A percentile compares a stretch with the other conserved stretches of the same genome.
Conservation (phyloP, 2,888 invertebrate genomes). For the Cremastinae sp. region DNA sequence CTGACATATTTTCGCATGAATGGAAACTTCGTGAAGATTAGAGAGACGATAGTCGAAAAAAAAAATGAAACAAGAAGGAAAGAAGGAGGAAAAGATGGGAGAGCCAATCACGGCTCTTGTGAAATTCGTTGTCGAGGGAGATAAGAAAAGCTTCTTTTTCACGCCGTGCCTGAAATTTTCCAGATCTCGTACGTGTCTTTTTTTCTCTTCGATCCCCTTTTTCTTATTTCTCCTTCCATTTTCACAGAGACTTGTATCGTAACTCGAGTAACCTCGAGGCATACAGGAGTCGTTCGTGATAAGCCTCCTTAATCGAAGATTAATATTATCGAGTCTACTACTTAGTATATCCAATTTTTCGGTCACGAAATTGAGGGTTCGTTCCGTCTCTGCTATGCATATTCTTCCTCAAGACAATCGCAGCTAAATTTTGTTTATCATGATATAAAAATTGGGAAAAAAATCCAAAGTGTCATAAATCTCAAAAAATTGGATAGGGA, state of each 20-base stretch:
- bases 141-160: slow-evolving; percentile 52
- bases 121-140: slow-evolving; percentile 45
- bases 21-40: slow-evolving; percentile 38
- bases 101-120: slow-evolving; percentile 27
- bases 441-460: no score
- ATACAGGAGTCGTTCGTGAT: slow-evolving; percentile 64
- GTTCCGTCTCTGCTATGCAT: no score
- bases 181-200: slow-evolving; percentile 4
- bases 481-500: no score
- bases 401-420: no score
- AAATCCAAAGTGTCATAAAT: no score
- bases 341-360: slow-evolving; percentile 33
- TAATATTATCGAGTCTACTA: slow-evolving; percentile 70
- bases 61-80: neutral
- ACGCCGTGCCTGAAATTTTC: slow-evolving; percentile 39
- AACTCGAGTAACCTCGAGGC: slow-evolving; percentile 25
- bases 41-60: slow-evolving; percentile 19
- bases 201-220: slow-evolving; percentile 15
- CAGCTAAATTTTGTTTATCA: no score
- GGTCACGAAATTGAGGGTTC: neutral
- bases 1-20: slow-evolving; percentile 54
- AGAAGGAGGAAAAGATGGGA: slow-evolving; percentile 1
- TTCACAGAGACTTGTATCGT: slow-evolving; percentile 13
- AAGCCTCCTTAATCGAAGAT: slow-evolving; percentile 75
- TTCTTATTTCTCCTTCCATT: slow-evolving; percentile 21